These are phyloP conservation scores for Philereme transversata DNA, from an alignment of 2,888 invertebrate species.

Conservation along the genomic window DNA sequence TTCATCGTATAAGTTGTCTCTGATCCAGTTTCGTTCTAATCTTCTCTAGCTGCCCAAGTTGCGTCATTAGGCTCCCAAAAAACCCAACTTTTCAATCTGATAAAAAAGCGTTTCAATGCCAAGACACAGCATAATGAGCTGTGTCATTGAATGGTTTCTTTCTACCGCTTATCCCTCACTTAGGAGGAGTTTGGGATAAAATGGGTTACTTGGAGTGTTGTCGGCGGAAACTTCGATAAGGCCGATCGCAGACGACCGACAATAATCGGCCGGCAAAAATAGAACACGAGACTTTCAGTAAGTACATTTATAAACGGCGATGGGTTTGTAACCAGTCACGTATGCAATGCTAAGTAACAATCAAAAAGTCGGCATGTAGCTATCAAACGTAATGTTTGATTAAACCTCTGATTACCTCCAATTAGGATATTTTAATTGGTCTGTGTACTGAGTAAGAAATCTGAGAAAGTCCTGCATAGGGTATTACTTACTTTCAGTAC, in stretches of 20 bases:
- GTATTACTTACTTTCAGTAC: too few relatives aligned
- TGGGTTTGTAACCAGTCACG: neutral
- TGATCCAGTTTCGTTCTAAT: neutral
- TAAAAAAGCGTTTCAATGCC: constrained; percentile 37
- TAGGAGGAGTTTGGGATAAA: constrained; percentile 34
- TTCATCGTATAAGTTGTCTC: neutral
- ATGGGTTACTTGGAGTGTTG: constrained; percentile 38
- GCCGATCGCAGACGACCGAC: too few relatives aligned
- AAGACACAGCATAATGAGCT: constrained; percentile 38
- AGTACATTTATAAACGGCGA: neutral
- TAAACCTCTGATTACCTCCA: too few relatives aligned
- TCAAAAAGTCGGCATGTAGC: too few relatives aligned
- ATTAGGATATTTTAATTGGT: too few relatives aligned
- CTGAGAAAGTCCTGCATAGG: too few relatives aligned
- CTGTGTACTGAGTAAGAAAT: too few relatives aligned
- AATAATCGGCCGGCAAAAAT: too few relatives aligned
- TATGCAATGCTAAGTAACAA: too few relatives aligned
- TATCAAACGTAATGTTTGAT: too few relatives aligned
- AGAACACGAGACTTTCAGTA: too few relatives aligned
- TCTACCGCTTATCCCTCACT: constrained; percentile 39
- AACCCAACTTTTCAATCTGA: constrained; percentile 36
- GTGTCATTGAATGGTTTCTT: constrained; percentile 40
- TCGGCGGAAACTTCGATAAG: constrained; percentile 28
- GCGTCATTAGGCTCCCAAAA: constrained; percentile 26
- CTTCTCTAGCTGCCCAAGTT: constrained; percentile 14